Conservation (phyloP, 1,140 invertebrate species). For the Brachionus rubens region DNA sequence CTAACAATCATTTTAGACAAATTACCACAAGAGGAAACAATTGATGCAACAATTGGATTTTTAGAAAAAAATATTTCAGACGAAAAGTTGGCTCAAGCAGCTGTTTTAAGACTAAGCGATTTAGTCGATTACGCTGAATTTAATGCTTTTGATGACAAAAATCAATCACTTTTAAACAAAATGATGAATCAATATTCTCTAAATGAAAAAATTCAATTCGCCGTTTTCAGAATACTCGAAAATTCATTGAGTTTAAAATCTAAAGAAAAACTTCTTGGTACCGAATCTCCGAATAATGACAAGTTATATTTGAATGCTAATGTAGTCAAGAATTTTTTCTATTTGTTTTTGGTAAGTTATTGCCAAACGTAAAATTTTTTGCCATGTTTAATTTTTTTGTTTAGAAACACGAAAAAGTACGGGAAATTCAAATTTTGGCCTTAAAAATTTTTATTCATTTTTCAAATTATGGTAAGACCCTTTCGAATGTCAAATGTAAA, state of each 20-base stretch:
- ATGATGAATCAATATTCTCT: neutral
- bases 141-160: neutral
- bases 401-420: neutral
- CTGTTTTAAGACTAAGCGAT: neutral
- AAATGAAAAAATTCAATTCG: neutral
- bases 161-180: slow-evolving; percentile 3
- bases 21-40: neutral
- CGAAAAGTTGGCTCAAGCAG: neutral
- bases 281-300: neutral
- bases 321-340: neutral
- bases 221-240: neutral
- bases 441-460: slow-evolving; percentile 29
- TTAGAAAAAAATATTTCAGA: neutral
- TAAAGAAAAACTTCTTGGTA: neutral
- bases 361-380: neutral
- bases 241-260: neutral
- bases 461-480: slow-evolving; percentile 9
- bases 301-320: neutral
- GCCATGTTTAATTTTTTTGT: neutral
- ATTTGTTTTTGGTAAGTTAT: slow-evolving; percentile 13
- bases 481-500: neutral
- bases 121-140: neutral
- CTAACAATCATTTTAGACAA: neutral
- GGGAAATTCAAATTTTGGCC: neutral
- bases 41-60: neutral